phyloP scores from a whole-genome alignment of 2,797 vertebrate species.

The Crenuchus spilurus region DNA sequence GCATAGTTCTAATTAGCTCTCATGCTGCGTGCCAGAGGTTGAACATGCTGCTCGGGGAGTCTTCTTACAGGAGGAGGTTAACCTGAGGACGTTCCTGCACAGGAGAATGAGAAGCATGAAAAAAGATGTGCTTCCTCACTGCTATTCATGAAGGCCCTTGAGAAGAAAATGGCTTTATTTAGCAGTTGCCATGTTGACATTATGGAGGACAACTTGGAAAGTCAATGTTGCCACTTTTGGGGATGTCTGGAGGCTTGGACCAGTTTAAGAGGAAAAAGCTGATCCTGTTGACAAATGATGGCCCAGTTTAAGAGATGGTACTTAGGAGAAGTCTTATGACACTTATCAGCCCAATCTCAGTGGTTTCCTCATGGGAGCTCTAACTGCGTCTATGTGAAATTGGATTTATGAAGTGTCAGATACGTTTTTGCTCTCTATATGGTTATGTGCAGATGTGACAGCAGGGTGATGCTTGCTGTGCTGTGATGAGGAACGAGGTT shows the following conservation, averaged over 20 bases:
- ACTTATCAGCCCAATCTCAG: slow-evolving; percentile 22
- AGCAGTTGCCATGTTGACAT: neutral
- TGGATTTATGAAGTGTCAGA: slow-evolving; percentile 31
- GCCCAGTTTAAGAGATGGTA: slow-evolving; percentile 9
- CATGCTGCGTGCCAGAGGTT: slow-evolving; percentile 49
- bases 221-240: slow-evolving; percentile 3
- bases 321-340: slow-evolving; percentile 8
- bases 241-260: neutral
- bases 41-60: slow-evolving; percentile 42
- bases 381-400: slow-evolving; percentile 17
- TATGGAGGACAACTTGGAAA: slow-evolving; percentile 4
- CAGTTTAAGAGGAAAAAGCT: neutral
- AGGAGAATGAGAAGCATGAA: neutral
- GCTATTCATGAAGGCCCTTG: neutral
- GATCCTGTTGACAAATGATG: slow-evolving; percentile 1
- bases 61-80: slow-evolving; percentile 27
- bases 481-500: slow-evolving; percentile 9
- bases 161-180: neutral
- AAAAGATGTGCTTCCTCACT: neutral
- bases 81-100: slow-evolving; percentile 12
- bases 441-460: neutral
- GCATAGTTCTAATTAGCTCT: slow-evolving; percentile 53
- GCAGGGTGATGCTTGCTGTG: neutral
- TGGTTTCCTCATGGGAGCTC: neutral
- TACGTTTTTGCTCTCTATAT: slow-evolving; percentile 15